phyloP scores from a whole-genome alignment of 2,113 vertebrate genomes.

The Arothron firmamentum region DNA sequence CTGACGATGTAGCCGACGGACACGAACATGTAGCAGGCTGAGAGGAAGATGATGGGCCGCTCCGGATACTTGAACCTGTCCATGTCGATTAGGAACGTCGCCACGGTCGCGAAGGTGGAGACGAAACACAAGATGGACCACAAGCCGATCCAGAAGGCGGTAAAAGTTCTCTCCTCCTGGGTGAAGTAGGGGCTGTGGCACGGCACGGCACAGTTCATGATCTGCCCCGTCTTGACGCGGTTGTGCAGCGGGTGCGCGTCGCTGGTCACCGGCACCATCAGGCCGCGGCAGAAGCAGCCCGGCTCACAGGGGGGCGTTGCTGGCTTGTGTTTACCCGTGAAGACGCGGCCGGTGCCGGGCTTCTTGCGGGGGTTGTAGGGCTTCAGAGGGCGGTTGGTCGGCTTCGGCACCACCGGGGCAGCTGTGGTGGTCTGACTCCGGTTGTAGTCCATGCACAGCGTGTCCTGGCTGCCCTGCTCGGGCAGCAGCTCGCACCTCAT shows the following conservation, averaged over 20 bases:
- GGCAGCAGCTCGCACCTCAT: slow-evolving; percentile 93
- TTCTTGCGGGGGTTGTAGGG: slow-evolving; percentile 70
- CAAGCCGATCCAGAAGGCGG: slow-evolving; percentile 88
- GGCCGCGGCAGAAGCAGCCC: slow-evolving; percentile 84
- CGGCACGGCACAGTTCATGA: slow-evolving; percentile 84
- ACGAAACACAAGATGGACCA: slow-evolving; percentile 91
- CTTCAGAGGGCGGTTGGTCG: slow-evolving; percentile 60
- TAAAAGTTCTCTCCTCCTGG: slow-evolving; percentile 85
- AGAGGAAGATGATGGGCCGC: slow-evolving; percentile 91
- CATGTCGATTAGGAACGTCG: slow-evolving; percentile 91
- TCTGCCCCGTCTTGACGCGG: slow-evolving; percentile 83
- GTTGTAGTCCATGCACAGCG: slow-evolving; percentile 95
- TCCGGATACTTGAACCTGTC: slow-evolving; percentile 91
- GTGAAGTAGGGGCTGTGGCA: slow-evolving; percentile 89
- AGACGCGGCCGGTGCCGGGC: slow-evolving; percentile 28
- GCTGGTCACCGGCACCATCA: slow-evolving; percentile 81
- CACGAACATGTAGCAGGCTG: slow-evolving; percentile 90
- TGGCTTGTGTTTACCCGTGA: slow-evolving; percentile 57
- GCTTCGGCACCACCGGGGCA: slow-evolving; percentile 65
- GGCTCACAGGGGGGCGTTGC: slow-evolving; percentile 73
- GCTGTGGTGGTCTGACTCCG: slow-evolving; percentile 81
- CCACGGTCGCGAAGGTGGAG: slow-evolving; percentile 87
- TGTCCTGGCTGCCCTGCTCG: slow-evolving; percentile 83
- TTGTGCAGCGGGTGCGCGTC: slow-evolving; percentile 83
- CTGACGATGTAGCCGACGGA: slow-evolving; percentile 86